Conservation (phyloP, 2,888 invertebrate species). For the Rhamphomyia laevipes region DNA sequence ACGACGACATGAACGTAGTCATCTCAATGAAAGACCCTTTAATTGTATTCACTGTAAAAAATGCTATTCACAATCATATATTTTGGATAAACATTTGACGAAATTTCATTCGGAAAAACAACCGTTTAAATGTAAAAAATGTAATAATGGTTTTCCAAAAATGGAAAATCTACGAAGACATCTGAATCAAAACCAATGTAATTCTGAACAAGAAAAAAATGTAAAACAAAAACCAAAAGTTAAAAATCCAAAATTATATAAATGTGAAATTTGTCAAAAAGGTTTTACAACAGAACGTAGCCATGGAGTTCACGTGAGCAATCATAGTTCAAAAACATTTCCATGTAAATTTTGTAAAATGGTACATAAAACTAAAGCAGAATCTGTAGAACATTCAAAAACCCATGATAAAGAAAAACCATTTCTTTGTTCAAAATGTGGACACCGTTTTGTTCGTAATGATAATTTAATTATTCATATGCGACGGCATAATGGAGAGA, state of each 20-base stretch:
- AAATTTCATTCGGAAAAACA: conserved; percentile 38
- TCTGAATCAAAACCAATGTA: conserved; percentile 29
- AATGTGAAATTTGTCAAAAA: conserved; percentile 33
- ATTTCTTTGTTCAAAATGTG: conserved; percentile 47
- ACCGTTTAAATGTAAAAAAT: conserved; percentile 34
- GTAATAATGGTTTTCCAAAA: conserved; percentile 35
- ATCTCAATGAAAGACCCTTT: conserved; percentile 35
- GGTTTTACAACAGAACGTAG: conserved; percentile 44
- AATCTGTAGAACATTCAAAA: conserved; percentile 43
- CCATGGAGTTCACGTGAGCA: conserved; percentile 40
- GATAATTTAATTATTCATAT: conserved; percentile 47
- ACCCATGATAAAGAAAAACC: conserved; percentile 43
- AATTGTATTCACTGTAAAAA: conserved; percentile 20
- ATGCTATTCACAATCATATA: conserved; percentile 31
- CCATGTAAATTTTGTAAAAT: conserved; percentile 35
- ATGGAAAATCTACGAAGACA: conserved; percentile 31
- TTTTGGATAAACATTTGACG: conserved; percentile 39
- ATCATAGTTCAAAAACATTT: conserved; percentile 33
- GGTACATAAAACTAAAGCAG: conserved; percentile 39
- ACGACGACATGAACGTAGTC: conserved; percentile 34
- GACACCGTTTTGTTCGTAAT: conserved; percentile 45
- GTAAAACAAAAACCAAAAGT: conserved; percentile 9
- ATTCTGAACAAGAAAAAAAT: conserved; percentile 14
- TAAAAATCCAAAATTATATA: conserved; percentile 19
- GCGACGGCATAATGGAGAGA: conserved; percentile 48